Conservation (phyloP, 1,140 invertebrate species). For the Tribolium madens region DNA sequence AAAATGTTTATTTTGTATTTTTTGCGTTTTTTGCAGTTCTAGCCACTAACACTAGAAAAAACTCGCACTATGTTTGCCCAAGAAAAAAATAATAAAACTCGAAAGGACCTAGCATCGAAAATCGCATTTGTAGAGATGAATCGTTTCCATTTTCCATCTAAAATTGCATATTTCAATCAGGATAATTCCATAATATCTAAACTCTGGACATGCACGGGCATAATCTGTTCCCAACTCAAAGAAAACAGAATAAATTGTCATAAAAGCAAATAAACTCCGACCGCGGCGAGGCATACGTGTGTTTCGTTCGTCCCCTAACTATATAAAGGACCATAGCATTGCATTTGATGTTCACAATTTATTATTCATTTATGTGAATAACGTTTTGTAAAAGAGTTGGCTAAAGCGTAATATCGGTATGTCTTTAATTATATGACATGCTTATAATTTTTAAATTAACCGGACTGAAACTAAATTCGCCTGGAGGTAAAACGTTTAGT, state of each 20-base stretch:
- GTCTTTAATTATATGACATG: constrained; percentile 59
- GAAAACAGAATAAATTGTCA: constrained; percentile 53
- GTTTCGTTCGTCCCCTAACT: constrained; percentile 44
- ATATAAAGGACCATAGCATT: constrained; percentile 45
- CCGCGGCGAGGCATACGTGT: constrained; percentile 36
- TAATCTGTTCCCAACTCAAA: constrained; percentile 50
- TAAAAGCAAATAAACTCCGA: constrained; percentile 51
- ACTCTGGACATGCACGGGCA: constrained; percentile 47
- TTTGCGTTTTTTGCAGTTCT: too few species aligned
- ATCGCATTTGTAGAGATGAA: constrained; percentile 22
- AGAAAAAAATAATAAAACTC: constrained; percentile 13
- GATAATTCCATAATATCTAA: constrained; percentile 53
- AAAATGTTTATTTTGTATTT: too few species aligned
- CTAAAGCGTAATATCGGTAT: constrained; percentile 51
- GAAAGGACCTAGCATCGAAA: constrained; percentile 30
- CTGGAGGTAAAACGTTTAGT: constrained; percentile 54
- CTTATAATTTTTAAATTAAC: constrained; percentile 60
- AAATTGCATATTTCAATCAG: constrained; percentile 52
- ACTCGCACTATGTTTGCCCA: too few species aligned
- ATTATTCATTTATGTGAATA: constrained; percentile 52
- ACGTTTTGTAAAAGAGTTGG: constrained; percentile 46
- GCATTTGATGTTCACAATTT: constrained; percentile 52
- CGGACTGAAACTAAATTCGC: constrained; percentile 51
- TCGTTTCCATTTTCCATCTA: constrained; percentile 39
- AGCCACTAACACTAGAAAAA: too few species aligned